Base-by-base conservation (phyloP, 2,888 invertebrate species). In the Acanthoscelides obtectus region DNA sequence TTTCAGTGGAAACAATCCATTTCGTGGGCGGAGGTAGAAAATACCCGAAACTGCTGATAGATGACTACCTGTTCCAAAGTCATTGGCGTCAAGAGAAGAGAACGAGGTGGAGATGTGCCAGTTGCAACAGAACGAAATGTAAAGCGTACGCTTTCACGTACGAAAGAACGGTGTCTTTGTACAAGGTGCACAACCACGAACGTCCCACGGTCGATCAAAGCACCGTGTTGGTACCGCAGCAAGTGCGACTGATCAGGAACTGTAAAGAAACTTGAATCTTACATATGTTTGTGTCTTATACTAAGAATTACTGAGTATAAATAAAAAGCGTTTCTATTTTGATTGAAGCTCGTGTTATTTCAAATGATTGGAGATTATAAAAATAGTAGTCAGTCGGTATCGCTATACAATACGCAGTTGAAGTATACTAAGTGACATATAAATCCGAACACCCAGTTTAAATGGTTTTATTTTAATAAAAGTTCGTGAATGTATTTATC, bases 41-140 rank as follows among this genome's bases (percentile, higher is more conserved):
- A 70, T 75, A 80, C 66, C 79, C 79, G 19, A 79, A 75, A 72
- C 72, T 80, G 4, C 73, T 80, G 20, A 68, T 79, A 22, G 77
- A 80, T 27, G 73, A 75, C 1, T 74, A 77, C 67, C 76, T 77
- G 66, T 79, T 74, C 69, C 75, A 75, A 66, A 71, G 79, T 17
- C 77, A 79, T 27, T 21, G 67, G 6, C 71, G 74, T 63, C 71
- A 71, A 20, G n/a, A 72, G n/a, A 75, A 74, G 2, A 72, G 71
- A 72, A 78, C 78, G 3, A 74, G 77, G 68, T 78, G 77, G 78
- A 74, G 74, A 20, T 78, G 78, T 67, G 72, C 69, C 19, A 74
- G 72, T 67, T 76, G 75, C 68, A 74, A 73, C 22, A 68, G 70
- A 22, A 74, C 74, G 1, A 72, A 72, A 68, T 76, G 76, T 20